A percentile compares a stretch with the other conserved stretches of the same genome.
phyloP scores from a whole-genome alignment of 1,140 invertebrate species.

The Solen grandis region DNA sequence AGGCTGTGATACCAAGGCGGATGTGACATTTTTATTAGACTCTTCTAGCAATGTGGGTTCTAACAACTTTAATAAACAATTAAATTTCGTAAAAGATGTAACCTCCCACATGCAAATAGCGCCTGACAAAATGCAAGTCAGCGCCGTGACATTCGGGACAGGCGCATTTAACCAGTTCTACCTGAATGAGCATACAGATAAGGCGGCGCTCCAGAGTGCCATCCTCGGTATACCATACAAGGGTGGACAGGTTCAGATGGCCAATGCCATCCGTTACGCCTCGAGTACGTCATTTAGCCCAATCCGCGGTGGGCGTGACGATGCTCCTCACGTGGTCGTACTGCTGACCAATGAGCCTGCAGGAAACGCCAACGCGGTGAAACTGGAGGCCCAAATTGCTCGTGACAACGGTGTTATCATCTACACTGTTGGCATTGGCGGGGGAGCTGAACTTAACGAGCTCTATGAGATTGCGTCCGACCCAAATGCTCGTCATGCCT shows the following conservation, averaged over 20 bases:
- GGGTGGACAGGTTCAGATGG: constrained; percentile 64
- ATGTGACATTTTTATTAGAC: constrained; percentile 77
- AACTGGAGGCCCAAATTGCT: constrained; percentile 62
- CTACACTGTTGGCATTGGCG: constrained; percentile 69
- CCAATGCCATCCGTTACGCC: constrained; percentile 64
- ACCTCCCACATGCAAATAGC: constrained; percentile 64
- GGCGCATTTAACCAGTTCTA: constrained; percentile 66
- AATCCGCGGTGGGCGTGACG: constrained; percentile 61
- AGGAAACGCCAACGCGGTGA: constrained; percentile 56
- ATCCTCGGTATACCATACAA: constrained; percentile 58
- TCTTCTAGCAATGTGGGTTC: constrained; percentile 70
- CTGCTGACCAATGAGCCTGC: constrained; percentile 67
- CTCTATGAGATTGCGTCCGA: constrained; percentile 63
- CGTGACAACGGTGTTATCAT: constrained; percentile 65
- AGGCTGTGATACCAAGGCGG: constrained; percentile 69
- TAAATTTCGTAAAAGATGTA: constrained; percentile 68
- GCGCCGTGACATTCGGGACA: constrained; percentile 66
- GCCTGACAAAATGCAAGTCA: constrained; percentile 61
- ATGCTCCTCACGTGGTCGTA: constrained; percentile 63
- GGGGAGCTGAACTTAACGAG: constrained; percentile 61
- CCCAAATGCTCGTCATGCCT: constrained; percentile 64
- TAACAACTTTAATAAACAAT: constrained; percentile 70
- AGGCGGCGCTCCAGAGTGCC: constrained; percentile 55
- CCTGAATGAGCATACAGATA: constrained; percentile 60
- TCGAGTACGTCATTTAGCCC: constrained; percentile 65